These are phyloP conservation scores for Puffinus mauretanicus DNA, from an alignment of 2,113 vertebrate species.

Conservation along the genomic window DNA sequence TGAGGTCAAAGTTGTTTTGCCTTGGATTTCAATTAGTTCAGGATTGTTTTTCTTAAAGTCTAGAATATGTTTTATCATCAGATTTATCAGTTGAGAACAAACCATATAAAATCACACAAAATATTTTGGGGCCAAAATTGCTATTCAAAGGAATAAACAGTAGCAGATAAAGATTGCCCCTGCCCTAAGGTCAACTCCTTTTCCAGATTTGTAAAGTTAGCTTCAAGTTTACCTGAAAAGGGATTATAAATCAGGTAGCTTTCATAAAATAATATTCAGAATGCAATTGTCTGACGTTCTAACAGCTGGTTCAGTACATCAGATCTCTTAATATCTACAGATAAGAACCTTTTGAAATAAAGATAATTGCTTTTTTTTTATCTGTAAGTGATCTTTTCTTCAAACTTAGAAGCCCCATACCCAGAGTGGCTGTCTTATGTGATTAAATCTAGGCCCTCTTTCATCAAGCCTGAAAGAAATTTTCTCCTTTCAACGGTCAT, in stretches of 20 bases:
- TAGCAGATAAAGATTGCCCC: background rate
- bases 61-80: background rate
- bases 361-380: background rate
- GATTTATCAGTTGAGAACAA: background rate
- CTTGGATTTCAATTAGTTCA: background rate
- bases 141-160: background rate
- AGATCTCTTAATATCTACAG: background rate
- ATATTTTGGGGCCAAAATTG: background rate
- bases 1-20: background rate
- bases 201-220: background rate
- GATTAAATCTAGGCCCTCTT: background rate
- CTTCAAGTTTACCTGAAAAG: background rate
- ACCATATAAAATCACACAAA: background rate
- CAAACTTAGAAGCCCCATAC: background rate
- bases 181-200: background rate
- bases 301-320: background rate
- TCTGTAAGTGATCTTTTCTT: background rate
- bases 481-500: background rate
- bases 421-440: accelerated
- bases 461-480: background rate
- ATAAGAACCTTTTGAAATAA: background rate
- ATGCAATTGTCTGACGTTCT: background rate
- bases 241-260: background rate
- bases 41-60: background rate
- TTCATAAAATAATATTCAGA: background rate